Evolutionary conservation across 2,113 vertebrate species (phyloP).

Genomic region (Puntigrus tetrazona): DNA sequence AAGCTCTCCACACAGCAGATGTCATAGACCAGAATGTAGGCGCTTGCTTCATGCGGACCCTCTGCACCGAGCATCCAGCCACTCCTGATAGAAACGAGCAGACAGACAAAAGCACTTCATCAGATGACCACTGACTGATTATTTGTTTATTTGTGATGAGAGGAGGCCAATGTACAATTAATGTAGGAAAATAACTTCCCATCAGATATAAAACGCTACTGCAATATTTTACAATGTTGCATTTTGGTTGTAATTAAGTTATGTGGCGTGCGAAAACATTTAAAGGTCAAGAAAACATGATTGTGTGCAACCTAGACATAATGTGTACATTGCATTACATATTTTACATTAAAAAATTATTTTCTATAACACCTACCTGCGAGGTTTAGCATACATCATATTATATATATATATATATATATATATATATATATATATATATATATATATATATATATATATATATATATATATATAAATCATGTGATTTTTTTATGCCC

Average conservation of each 20-base stretch:
- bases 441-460: too few relatives aligned
- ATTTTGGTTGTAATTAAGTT: background rate
- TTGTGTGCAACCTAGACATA: too few relatives aligned
- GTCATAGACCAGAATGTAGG: conserved; percentile 88
- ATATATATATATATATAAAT: too few relatives aligned
- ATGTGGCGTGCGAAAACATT: background rate
- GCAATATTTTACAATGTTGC: background rate
- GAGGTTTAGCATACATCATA: too few relatives aligned
- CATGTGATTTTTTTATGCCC: too few relatives aligned
- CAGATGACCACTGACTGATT: background rate
- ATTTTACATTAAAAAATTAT: too few relatives aligned
- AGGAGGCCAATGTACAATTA: background rate
- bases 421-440: too few relatives aligned
- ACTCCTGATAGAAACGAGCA: conserved; percentile 73
- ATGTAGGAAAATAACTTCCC: background rate
- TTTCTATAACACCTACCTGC: too few relatives aligned
- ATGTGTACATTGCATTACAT: too few relatives aligned
- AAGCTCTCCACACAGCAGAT: conserved; percentile 91
- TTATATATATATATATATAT: too few relatives aligned
- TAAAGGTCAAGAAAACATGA: too few relatives aligned
- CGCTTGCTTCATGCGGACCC: conserved; percentile 84
- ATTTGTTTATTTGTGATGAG: background rate
- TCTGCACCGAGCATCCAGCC: conserved; percentile 80
- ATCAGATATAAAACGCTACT: background rate
- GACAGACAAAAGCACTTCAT: background rate